A percentile compares a stretch with the other conserved stretches of the same genome.
These are phyloP conservation scores for Chloroceryle inda DNA, from an alignment of 2,797 vertebrate genomes.

Conservation along the genomic window DNA sequence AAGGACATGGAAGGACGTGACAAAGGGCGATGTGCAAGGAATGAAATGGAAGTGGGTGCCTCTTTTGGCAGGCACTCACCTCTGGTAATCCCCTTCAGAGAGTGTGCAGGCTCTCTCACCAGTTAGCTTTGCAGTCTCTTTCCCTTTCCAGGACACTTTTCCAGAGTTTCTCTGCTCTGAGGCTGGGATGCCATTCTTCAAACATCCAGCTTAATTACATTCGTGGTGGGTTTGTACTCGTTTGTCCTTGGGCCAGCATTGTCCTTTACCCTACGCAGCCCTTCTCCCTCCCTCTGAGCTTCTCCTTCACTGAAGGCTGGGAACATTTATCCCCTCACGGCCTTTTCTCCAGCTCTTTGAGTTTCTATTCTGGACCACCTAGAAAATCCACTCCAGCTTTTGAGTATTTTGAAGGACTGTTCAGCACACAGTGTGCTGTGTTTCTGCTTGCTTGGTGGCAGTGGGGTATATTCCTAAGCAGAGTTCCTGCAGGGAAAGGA, in stretches of 20 bases:
- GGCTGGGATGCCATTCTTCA: not conserved
- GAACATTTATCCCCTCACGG: not conserved
- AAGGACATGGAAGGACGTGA: not conserved
- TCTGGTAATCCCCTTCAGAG: not conserved
- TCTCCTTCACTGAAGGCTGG: not conserved
- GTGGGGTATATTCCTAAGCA: not conserved
- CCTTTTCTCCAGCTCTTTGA: not conserved
- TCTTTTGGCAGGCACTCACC: not conserved
- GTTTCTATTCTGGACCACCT: not conserved
- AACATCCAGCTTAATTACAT: not conserved
- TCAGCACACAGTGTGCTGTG: not conserved
- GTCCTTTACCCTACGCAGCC: not conserved
- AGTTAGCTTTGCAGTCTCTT: not conserved
- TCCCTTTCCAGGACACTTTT: not conserved
- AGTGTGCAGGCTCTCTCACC: not conserved
- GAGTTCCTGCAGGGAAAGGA: not conserved
- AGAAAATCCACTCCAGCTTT: conserved; percentile 9
- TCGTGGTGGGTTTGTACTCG: not conserved
- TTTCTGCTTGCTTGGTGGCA: not conserved
- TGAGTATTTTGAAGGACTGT: not conserved
- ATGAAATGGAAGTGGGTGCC: not conserved
- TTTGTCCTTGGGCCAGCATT: conserved; percentile 38
- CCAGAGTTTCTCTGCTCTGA: not conserved
- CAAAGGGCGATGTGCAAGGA: not conserved
- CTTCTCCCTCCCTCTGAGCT: not conserved